Conservation (phyloP, 2,113 vertebrate species). For the Grus americana region DNA sequence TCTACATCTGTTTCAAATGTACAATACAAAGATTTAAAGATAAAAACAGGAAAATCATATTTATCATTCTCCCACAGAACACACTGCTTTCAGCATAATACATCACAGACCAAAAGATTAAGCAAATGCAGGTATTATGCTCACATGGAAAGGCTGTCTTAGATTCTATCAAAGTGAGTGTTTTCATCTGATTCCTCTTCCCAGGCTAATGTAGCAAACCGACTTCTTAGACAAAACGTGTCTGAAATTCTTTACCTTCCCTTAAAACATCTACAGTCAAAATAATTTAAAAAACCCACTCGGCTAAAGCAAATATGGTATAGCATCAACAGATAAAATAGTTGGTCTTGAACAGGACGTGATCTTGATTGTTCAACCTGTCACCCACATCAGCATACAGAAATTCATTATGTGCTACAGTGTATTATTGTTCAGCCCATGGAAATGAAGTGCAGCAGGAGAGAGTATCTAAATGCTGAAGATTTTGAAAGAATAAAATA, state of each 20-base stretch:
- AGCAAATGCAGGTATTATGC: background rate
- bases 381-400: background rate
- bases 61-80: conserved; percentile 25
- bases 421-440: background rate
- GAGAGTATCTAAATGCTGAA: background rate
- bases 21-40: conserved; percentile 22
- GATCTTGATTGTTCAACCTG: background rate
- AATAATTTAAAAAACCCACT: background rate
- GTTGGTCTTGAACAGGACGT: background rate
- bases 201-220: background rate
- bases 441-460: background rate
- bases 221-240: background rate
- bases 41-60: conserved; percentile 32
- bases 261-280: background rate
- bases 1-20: conserved; percentile 56
- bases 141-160: background rate
- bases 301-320: background rate
- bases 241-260: conserved; percentile 13
- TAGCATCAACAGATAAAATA: background rate
- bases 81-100: conserved; percentile 1
- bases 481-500: background rate
- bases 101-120: conserved; percentile 34
- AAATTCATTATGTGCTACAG: background rate
- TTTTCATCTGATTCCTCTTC: background rate
- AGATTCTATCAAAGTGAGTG: background rate